Evolutionary conservation across 64 coral and sea anemone species (phyloP).

Genomic region (Pachyseris speciosa): DNA sequence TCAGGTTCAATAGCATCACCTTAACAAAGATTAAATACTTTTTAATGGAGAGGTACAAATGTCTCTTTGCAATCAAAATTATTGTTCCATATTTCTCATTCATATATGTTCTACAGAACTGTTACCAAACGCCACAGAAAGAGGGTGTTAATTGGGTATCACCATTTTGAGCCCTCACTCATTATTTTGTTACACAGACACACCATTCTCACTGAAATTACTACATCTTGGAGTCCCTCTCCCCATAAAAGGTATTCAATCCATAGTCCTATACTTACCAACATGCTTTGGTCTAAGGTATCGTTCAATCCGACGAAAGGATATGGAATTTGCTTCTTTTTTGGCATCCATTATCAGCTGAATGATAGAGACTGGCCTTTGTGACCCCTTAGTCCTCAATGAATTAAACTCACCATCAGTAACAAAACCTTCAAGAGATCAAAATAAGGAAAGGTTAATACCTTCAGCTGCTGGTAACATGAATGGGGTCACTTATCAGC

Average conservation of each 20-base stretch:
- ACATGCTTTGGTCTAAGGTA: slow-evolving; percentile 12
- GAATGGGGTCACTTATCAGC: no score
- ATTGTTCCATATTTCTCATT: not conserved
- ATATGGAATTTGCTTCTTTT: not conserved
- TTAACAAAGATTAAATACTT: not conserved
- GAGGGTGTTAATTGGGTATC: no score
- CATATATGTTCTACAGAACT: not conserved
- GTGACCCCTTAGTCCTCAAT: slow-evolving; percentile 5
- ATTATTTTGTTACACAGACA: no score
- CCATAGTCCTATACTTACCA: not conserved
- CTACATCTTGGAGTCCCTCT: not conserved
- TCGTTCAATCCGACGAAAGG: not conserved
- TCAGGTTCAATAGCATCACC: not conserved
- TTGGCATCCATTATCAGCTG: slow-evolving; percentile 80
- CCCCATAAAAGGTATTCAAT: not conserved
- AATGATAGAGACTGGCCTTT: slow-evolving; percentile 62
- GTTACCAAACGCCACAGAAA: no score
- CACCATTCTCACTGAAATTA: not conserved
- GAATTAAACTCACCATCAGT: slow-evolving; percentile 81
- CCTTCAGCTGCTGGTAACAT: no score
- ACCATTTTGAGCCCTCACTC: no score
- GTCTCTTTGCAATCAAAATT: not conserved
- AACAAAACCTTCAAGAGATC: slow-evolving; percentile 49
- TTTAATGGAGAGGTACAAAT: not conserved
- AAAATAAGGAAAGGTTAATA: not conserved